Base-by-base conservation (phyloP, 2,797 vertebrate species). In the Aulostomus chinensis region DNA sequence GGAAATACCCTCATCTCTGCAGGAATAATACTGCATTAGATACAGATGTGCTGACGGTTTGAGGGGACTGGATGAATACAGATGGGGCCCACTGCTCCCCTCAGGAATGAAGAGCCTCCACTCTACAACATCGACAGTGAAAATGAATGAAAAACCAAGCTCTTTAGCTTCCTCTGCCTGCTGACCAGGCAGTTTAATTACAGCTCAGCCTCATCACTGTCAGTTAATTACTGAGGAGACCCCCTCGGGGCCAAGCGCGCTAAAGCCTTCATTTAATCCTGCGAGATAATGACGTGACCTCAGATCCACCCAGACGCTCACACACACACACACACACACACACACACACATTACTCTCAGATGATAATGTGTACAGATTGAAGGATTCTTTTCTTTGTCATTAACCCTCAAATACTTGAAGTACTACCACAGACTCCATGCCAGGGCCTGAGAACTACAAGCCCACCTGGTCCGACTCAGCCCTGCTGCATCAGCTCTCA, bases 111-210 rank as follows among this genome's bases (percentile, higher is more conserved):
- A 20, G 21, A 68, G 20, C 21, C 22, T 6, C 6, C 36, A 29
- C 29, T 48, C 25, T 35, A 47, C n/a, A 39, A 36, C 55, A 51
- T 66, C 45, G 61, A 55, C 59, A 71, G 34, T 37, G 9, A 11
- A 14, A 34, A 28, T 38, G 3, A 46, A 39, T 29, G 18, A 14
- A 32, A 33, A n/a, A 50, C 41, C 3, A 18, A 31, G 24, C 26
- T 14, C 54, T 40, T 46, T 55, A 54, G 52, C 20, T 58, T 54
- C 15, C 40, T 52, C 25, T 8, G 48, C 28, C 40, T 38, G 40
- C 52, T 58, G 63, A 68, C 61, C 26, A 55, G 36, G 46, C 65
- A 29, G 46, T 66, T 66, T 86, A 80, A 88, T 87, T 86, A 87
- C 57, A 64, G 42, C 56, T 58, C 2, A 1, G 52, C 70, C 79